phyloP scores from a whole-genome alignment of 2,113 vertebrate species.

The Cercocebus atys region DNA sequence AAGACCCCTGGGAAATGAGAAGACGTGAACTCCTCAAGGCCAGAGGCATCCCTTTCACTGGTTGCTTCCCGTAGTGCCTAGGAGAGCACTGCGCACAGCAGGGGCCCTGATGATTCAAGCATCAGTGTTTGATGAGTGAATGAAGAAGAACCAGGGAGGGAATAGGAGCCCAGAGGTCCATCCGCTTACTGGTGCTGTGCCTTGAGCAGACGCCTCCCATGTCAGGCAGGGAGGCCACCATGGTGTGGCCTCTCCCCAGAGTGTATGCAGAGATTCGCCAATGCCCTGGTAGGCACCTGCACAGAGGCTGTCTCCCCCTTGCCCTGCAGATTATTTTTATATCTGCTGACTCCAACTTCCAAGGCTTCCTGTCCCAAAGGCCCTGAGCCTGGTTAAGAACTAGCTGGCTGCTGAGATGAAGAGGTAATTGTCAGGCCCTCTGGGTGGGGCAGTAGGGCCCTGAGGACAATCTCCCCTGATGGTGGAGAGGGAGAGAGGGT shows the following conservation, averaged over 20 bases:
- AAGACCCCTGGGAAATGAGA: too few relatives aligned
- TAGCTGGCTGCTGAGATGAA: background rate
- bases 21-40: accelerated
- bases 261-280: too few relatives aligned
- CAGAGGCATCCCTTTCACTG: too few relatives aligned
- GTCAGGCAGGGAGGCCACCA: background rate
- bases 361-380: constrained; percentile 79
- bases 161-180: background rate
- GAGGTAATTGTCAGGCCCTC: constrained; percentile 74
- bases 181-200: background rate
- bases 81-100: background rate
- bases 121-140: background rate
- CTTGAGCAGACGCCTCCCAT: background rate
- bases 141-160: background rate
- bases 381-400: constrained; percentile 25
- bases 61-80: background rate
- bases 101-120: background rate
- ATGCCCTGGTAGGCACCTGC: background rate
- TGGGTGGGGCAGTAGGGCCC: too few relatives aligned
- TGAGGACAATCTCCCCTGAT: background rate
- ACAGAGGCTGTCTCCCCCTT: background rate
- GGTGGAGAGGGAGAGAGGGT: too few relatives aligned
- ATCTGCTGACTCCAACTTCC: constrained; percentile 77
- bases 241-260: accelerated
- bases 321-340: constrained; percentile 79